Percentiles rank a stretch among this genome's conserved stretches.
phyloP scores from a whole-genome alignment of 2,113 vertebrate genomes.

The Alaudala cheleensis region DNA sequence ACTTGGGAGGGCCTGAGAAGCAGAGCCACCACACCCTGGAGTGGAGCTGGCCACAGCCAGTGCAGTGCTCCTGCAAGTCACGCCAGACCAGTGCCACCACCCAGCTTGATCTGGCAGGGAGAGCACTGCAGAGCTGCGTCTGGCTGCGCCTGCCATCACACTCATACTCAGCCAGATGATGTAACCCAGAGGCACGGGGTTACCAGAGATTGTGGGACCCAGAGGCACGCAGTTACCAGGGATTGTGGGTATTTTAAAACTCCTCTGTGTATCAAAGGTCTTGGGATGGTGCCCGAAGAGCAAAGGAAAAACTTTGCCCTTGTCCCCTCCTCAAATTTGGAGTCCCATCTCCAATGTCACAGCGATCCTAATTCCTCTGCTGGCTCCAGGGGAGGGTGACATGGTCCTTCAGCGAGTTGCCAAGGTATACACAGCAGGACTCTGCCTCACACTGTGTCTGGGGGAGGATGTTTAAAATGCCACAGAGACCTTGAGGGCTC shows the following conservation, averaged over 20 bases:
- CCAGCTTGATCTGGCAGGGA: background rate
- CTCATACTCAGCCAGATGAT: accelerated
- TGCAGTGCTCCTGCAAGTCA: background rate
- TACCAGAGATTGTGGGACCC: background rate
- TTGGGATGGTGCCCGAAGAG: background rate
- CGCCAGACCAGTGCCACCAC: background rate
- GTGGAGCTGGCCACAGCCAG: background rate
- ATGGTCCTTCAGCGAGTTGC: background rate
- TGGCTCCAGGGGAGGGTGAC: background rate
- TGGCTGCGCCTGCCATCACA: background rate
- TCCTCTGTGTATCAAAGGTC: background rate
- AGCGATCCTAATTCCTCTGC: background rate
- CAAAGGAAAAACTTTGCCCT: background rate
- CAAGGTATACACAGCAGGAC: accelerated
- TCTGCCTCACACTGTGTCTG: background rate
- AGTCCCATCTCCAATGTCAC: background rate
- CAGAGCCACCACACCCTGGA: accelerated
- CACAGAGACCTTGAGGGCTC: background rate
- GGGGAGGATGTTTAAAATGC: background rate
- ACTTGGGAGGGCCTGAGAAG: background rate
- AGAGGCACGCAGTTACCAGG: accelerated
- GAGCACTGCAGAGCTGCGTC: accelerated
- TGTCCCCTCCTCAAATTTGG: background rate
- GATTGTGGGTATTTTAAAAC: background rate
- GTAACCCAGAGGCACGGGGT: accelerated